Evolutionary conservation across 2,113 vertebrate genomes (phyloP).

Genomic region (Odontesthes bonariensis): DNA sequence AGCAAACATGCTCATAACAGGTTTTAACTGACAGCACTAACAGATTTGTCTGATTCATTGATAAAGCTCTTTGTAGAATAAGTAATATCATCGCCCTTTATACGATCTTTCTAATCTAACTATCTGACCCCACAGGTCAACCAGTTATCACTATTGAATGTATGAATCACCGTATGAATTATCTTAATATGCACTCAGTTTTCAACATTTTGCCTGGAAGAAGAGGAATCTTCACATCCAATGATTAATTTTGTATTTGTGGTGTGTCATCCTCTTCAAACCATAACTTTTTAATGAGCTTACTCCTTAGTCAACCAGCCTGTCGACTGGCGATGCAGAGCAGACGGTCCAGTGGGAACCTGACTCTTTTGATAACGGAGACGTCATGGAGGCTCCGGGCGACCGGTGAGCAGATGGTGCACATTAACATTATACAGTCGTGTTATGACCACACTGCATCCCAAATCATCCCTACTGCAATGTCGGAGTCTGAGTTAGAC

Average conservation of each 20-base stretch:
- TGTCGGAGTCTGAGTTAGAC: slow-evolving; percentile 24
- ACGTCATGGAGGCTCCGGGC: slow-evolving; percentile 49
- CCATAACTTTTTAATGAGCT: slow-evolving; percentile 77
- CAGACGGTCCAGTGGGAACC: slow-evolving; percentile 62
- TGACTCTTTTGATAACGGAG: slow-evolving; percentile 58
- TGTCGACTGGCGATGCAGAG: slow-evolving; percentile 61
- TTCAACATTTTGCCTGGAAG: slow-evolving; percentile 1
- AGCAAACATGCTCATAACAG: not conserved
- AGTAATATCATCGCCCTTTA: too few relatives aligned
- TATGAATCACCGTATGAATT: not conserved
- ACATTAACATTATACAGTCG: slow-evolving; percentile 70
- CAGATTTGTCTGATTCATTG: not conserved
- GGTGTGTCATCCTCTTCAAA: slow-evolving; percentile 31
- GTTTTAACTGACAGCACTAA: slow-evolving; percentile 3
- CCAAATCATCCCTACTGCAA: slow-evolving; percentile 29
- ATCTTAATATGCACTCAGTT: not conserved
- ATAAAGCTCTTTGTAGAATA: too few relatives aligned
- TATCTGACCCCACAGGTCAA: not conserved
- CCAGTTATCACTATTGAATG: not conserved
- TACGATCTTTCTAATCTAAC: not conserved
- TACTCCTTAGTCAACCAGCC: slow-evolving; percentile 67
- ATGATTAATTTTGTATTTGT: slow-evolving; percentile 5
- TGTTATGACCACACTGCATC: slow-evolving; percentile 35
- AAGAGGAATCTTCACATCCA: not conserved
- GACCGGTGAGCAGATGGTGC: slow-evolving; percentile 71